Evolutionary conservation across 2,113 vertebrate species (phyloP), one percentile per base, ranked within the genome.

Genomic region (Engraulis encrasicolus): DNA sequence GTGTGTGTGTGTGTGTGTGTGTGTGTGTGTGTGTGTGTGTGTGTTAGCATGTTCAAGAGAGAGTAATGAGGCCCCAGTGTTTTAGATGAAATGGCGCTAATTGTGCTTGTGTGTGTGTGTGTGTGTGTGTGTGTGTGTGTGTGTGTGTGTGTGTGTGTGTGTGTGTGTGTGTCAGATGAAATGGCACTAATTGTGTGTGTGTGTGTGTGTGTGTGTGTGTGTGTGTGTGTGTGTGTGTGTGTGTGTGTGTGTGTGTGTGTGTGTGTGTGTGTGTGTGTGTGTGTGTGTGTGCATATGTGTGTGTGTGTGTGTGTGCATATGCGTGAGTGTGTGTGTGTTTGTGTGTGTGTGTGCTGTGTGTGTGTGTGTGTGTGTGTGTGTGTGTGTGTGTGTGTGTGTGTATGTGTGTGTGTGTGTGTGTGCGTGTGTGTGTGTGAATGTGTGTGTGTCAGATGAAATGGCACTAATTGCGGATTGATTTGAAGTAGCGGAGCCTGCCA

Each of bases 381-480:
- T n/a, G n/a, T n/a, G n/a, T n/a, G n/a, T n/a, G n/a, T n/a, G n/a
- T n/a, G n/a, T n/a, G n/a, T n/a, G n/a, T n/a, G n/a, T 14, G 58
- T 27, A 23, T 27, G n/a, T 66, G 23, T 66, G 58, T 31, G 58
- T 34, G 27, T 34, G 31, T 34, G 31, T 74, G 27, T 74, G 66
- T 74, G 66, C 34, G 23, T 71, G 1, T 15, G 61, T 31, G 61
- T 23, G 20, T 23, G 58, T 23, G 58, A 0, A 23, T 23, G 52
- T 54, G 52, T 54, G 52, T 54, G 52, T 54, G 52, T 20, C 85
- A 12, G 27, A 40, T 89, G 85, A 89, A 89, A 86, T 83, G 83
- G 77, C 61, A 27, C 81, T 89, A 89, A 88, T 87, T 89, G 87
- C 85, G 74, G 87, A 85, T 78, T 89, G 87, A 87, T 87, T 80